These are phyloP conservation scores for Drosophila lacteicornis DNA, from an alignment of 1,140 invertebrate species.

Conservation along the genomic window DNA sequence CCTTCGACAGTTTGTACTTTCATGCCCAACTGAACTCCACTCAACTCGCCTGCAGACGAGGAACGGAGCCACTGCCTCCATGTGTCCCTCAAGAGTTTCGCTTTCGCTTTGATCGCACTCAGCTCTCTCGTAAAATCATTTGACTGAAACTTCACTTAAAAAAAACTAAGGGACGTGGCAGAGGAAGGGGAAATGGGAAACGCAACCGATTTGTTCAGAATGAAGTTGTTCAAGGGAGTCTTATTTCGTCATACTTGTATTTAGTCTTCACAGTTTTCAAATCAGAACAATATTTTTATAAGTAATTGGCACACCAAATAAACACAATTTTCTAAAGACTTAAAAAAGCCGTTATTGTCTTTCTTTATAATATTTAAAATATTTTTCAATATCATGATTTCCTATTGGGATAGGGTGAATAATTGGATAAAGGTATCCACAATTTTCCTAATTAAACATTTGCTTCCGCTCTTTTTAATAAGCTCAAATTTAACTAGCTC, in stretches of 20 bases:
- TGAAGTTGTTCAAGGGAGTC: background rate
- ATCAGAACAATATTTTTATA: background rate
- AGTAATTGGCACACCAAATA: background rate
- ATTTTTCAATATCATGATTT: background rate
- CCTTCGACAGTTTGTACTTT: slow-evolving; percentile 70
- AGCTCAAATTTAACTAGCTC: background rate
- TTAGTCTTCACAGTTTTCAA: background rate
- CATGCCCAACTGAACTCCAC: slow-evolving; percentile 54
- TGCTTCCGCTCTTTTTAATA: background rate
- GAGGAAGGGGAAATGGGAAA: slow-evolving; percentile 33
- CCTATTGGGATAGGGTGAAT: background rate
- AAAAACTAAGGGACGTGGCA: background rate
- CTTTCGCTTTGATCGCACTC: slow-evolving; percentile 60
- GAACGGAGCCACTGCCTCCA: slow-evolving; percentile 11
- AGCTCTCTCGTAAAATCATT: slow-evolving; percentile 50
- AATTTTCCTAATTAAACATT: background rate
- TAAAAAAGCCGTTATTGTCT: too few relatives aligned
- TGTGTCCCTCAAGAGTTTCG: slow-evolving; percentile 43
- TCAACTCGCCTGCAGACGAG: slow-evolving; percentile 10
- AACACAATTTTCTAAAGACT: background rate
- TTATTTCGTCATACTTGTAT: too few relatives aligned
- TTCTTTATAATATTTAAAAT: too few relatives aligned
- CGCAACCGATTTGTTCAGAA: slow-evolving; percentile 8
- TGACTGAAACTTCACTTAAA: slow-evolving; percentile 40
- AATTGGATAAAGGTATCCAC: background rate